phyloP scores from a whole-genome alignment of 1,140 invertebrate genomes.

The Asobara japonica region DNA sequence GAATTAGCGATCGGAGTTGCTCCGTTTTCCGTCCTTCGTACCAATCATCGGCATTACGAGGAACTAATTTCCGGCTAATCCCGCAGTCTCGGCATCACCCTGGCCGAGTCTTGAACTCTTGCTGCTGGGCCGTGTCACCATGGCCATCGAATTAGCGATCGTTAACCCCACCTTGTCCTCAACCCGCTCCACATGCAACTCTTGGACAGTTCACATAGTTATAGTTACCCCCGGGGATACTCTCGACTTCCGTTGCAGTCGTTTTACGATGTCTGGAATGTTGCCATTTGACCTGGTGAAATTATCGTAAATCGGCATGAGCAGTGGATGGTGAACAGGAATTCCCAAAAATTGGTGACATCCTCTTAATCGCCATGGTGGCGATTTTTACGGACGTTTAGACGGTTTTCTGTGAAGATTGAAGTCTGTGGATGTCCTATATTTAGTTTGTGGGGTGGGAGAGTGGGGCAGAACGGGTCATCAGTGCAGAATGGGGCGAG shows the following conservation, averaged over 20 bases:
- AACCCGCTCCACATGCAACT: background rate
- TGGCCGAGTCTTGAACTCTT: background rate
- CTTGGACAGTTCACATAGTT: conserved; percentile 12
- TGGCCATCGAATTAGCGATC: conserved; percentile 1
- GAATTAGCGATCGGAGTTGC: conserved; percentile 19
- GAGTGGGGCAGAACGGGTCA: too few relatives aligned
- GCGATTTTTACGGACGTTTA: too few relatives aligned
- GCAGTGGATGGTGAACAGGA: background rate
- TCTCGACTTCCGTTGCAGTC: background rate
- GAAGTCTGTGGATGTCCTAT: background rate
- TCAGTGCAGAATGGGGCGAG: too few relatives aligned
- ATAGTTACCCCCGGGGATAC: background rate
- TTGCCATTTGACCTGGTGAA: background rate
- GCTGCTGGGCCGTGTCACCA: background rate
- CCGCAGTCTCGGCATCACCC: background rate
- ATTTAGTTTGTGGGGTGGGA: too few relatives aligned
- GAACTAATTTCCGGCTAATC: conserved; percentile 29
- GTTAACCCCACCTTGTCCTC: background rate
- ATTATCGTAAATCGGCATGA: conserved; percentile 3
- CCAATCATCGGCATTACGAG: conserved; percentile 26
- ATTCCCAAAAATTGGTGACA: background rate
- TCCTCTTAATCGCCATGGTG: too few relatives aligned
- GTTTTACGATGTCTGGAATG: conserved; percentile 6
- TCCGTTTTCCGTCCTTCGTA: background rate
- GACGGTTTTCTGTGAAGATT: background rate